A percentile compares a stretch with the other conserved stretches of the same genome.
Conservation (phyloP, 2,797 vertebrate genomes). For the Serranus cabrilla region DNA sequence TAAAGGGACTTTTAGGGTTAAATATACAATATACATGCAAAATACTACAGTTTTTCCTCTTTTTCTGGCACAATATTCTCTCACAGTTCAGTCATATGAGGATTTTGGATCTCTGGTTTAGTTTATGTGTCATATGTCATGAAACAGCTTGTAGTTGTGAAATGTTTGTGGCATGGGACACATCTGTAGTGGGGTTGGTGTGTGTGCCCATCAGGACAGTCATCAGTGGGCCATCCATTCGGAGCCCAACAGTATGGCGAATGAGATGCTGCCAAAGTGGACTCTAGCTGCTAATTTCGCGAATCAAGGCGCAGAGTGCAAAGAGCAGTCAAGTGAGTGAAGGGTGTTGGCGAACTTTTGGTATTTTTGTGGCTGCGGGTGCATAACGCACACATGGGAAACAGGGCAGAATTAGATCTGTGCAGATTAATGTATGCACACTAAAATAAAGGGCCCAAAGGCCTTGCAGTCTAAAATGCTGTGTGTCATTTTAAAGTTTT, state of each 20-base stretch:
- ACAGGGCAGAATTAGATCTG: not conserved
- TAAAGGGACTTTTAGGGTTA: slow-evolving; percentile 36
- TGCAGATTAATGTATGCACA: slow-evolving; percentile 28
- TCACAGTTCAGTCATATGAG: not conserved
- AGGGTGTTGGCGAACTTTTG: slow-evolving; percentile 2
- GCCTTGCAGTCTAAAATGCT: slow-evolving; percentile 33
- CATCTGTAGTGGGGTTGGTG: slow-evolving; percentile 30
- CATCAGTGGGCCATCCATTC: slow-evolving; percentile 52
- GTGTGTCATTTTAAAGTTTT: slow-evolving; percentile 49
- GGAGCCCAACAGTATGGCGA: slow-evolving; percentile 35
- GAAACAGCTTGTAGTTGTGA: slow-evolving; percentile 23
- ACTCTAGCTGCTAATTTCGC: slow-evolving; percentile 24
- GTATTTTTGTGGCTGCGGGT: slow-evolving; percentile 8
- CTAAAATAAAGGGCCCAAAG: slow-evolving; percentile 39
- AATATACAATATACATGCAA: slow-evolving; percentile 12
- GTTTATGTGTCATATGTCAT: slow-evolving; percentile 16
- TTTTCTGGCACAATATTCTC: too few relatives aligned
- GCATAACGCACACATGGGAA: not conserved
- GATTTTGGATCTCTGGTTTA: not conserved
- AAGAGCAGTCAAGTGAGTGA: slow-evolving; percentile 37
- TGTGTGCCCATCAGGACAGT: slow-evolving; percentile 36
- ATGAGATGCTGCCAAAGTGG: slow-evolving; percentile 41
- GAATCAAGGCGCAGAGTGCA: slow-evolving; percentile 36
- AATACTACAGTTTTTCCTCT: not conserved
- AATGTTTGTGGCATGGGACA: slow-evolving; percentile 4